Base-by-base conservation (phyloP, 2,113 vertebrate species). In the Pygathrix nemaeus region DNA sequence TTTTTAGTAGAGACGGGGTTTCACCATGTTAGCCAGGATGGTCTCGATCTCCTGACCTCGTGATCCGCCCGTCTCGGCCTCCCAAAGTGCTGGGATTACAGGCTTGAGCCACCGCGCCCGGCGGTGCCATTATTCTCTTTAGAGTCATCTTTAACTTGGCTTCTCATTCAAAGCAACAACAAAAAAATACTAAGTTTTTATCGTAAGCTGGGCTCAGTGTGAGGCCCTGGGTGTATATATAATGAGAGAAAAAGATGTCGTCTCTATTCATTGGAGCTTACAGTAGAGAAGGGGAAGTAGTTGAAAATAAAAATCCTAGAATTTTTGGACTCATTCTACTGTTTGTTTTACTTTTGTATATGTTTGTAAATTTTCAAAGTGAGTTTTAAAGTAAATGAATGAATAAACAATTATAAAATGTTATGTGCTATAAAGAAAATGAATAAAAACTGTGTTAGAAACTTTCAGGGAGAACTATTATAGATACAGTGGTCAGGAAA, bases 341-440 rank as follows among this genome's bases (percentile, higher is more conserved):
- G 5, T 88, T 92, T 93, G 40, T 8, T 76, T 5, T 93, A 43
- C 35, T 93, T 89, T 81, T 80, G 27, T 94, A 45, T 57, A 79
- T 82, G 52, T 78, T 78, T 88, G 11, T 93, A 79, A 78, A 83
- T 85, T 95, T 95, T 95, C 75, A 80, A 95, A 92, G 30, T 96
- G 94, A 45, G 10, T 68, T 95, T 91, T 83, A 55, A 88, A 84
- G 72, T 83, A 85, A 89, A 35, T 89, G 68, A 64, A 32, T 86
- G 82, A 95, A 27, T 61, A 76, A 59, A 4, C 82, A 81, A 68
- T n/a, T 93, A 50, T 70, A 84, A 87, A 68, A 55, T 93, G 78
- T 87, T 88, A 32, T 50, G 1, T 86, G 10, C 40, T 93, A 5
- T 72, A 25, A 94, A 85, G 70, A 86, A 91, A 93, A 78, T 87